phyloP scores from a whole-genome alignment of 2,888 invertebrate species.

The Andricus quercusramuli region DNA sequence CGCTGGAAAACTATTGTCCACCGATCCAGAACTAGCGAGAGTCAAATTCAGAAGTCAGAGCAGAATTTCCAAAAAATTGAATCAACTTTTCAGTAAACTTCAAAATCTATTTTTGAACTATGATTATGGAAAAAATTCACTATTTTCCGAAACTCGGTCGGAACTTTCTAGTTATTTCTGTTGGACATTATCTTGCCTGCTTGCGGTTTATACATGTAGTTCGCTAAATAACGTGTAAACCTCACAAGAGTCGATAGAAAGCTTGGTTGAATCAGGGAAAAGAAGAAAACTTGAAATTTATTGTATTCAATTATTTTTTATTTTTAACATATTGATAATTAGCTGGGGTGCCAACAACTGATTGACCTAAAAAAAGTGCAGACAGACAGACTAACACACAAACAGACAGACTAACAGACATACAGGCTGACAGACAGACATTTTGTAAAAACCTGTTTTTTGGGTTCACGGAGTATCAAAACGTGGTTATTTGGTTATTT shows the following conservation, averaged over 20 bases:
- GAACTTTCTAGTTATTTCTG: neutral
- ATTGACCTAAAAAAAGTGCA: no score
- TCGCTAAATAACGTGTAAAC: neutral
- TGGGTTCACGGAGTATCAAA: no score
- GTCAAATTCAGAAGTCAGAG: constrained; percentile 43
- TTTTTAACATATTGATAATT: no score
- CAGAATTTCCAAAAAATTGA: constrained; percentile 43
- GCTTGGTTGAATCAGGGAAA: neutral
- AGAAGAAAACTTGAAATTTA: neutral
- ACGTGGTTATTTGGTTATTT: no score
- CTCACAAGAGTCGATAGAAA: neutral
- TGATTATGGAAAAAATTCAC: neutral
- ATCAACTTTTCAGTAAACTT: neutral
- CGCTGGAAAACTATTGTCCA: constrained; percentile 69
- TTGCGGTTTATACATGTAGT: neutral
- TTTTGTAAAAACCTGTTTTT: no score
- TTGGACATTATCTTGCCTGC: neutral
- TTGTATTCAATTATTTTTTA: no score
- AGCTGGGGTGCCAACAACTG: no score
- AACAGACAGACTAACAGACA: no score
- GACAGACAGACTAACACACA: no score
- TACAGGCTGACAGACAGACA: no score
- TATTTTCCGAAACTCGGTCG: neutral
- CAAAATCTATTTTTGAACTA: neutral
- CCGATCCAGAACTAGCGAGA: constrained; percentile 31